Conservation (phyloP, 2,888 invertebrate genomes). For the Drosophila subquinaria region DNA sequence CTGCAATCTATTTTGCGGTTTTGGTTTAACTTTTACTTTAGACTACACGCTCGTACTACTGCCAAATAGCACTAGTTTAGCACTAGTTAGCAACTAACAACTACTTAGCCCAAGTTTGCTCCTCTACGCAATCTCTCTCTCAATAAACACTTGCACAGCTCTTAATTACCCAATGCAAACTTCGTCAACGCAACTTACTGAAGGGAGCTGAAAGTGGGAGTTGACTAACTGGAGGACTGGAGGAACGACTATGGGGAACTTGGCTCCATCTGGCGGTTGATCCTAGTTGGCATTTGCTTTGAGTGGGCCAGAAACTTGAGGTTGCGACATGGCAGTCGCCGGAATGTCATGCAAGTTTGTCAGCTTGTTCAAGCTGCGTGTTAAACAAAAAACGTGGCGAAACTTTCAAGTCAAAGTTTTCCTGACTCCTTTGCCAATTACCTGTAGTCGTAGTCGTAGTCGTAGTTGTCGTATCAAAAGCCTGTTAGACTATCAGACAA, state of each 20-base stretch:
- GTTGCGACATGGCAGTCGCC: constrained; percentile 50
- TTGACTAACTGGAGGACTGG: constrained; percentile 6
- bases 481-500: constrained; percentile 6
- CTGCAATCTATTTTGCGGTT: constrained; percentile 45
- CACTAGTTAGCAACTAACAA: constrained; percentile 62
- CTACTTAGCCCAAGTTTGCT: constrained; percentile 59
- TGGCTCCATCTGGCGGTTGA: constrained; percentile 28
- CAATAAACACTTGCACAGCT: constrained; percentile 80
- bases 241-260: constrained; percentile 2
- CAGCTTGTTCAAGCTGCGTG: constrained; percentile 75
- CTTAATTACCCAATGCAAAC: constrained; percentile 81
- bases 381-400: constrained; percentile 78
- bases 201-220: neutral
- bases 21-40: constrained; percentile 30
- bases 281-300: constrained; percentile 27
- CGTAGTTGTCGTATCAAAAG: constrained; percentile 49
- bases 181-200: constrained; percentile 57
- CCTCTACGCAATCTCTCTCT: constrained; percentile 56
- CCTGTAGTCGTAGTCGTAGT: constrained; percentile 66
- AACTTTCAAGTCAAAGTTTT: constrained; percentile 77
- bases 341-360: constrained; percentile 78
- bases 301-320: constrained; percentile 29
- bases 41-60: constrained; percentile 20
- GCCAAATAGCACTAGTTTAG: constrained; percentile 36
- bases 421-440: constrained; percentile 79